Percentiles rank a stretch among this genome's conserved stretches.
Conservation (phyloP, 2,797 vertebrate genomes). For the Carapus acus region DNA sequence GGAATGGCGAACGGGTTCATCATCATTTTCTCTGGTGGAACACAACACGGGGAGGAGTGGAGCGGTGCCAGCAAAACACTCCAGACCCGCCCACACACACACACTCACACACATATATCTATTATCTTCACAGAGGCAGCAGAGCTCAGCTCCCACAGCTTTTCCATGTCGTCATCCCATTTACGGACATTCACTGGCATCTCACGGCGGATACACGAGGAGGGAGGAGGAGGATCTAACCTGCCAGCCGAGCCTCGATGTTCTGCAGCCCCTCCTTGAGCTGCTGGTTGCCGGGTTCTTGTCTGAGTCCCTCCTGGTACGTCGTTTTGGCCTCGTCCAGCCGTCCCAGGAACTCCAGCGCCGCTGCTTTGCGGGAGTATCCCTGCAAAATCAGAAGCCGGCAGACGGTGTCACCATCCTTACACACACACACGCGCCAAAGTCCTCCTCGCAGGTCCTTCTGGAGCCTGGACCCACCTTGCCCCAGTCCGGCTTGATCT, state of each 20-base stretch:
- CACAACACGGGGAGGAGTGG: not conserved
- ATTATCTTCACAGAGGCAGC: no score
- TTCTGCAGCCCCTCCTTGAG: slow-evolving; percentile 80
- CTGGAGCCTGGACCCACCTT: slow-evolving; percentile 81
- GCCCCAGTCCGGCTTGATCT: slow-evolving; percentile 92
- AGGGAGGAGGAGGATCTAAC: slow-evolving; percentile 43
- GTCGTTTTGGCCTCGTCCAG: slow-evolving; percentile 87
- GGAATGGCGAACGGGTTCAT: slow-evolving; percentile 92
- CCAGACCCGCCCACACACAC: not conserved
- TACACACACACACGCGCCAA: no score
- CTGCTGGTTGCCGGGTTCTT: slow-evolving; percentile 80
- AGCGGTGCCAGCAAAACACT: slow-evolving; percentile 3
- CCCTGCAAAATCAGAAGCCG: slow-evolving; percentile 67
- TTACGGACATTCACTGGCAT: not conserved
- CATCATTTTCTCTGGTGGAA: slow-evolving; percentile 79
- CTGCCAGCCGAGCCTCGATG: slow-evolving; percentile 77
- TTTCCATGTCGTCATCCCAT: not conserved
- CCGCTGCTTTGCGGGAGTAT: slow-evolving; percentile 90
- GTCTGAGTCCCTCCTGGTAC: slow-evolving; percentile 85
- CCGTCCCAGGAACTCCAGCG: slow-evolving; percentile 86
- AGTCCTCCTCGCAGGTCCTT: no score
- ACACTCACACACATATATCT: no score
- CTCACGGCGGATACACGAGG: no score
- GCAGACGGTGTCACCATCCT: no score
- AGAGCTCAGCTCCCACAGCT: not conserved